Percentiles rank a stretch among this genome's conserved stretches.
Conservation (phyloP, 2,113 vertebrate genomes). For the Tragelaphus buxtoni region DNA sequence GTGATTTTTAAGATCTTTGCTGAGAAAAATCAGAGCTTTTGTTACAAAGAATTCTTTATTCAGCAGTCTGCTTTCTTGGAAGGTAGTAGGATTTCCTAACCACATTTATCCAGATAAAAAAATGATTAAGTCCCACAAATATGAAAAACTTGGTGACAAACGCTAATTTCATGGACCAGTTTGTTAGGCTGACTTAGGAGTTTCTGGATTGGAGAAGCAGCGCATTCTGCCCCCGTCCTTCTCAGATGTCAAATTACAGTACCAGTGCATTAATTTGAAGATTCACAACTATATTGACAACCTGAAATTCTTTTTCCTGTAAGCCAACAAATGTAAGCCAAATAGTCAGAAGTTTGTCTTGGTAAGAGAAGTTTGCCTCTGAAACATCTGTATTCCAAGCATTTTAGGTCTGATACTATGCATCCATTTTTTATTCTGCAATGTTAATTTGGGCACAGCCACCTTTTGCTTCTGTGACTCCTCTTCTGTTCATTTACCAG, state of each 20-base stretch:
- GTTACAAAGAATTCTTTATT: neutral
- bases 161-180: neutral
- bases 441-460: neutral
- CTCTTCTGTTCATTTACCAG: neutral
- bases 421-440: neutral
- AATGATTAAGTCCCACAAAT: neutral
- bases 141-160: neutral
- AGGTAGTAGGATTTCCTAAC: neutral
- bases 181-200: neutral
- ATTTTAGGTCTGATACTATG: neutral
- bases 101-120: neutral
- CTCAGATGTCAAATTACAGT: neutral
- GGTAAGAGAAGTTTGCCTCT: neutral
- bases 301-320: neutral
- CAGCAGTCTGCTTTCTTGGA: neutral
- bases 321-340: neutral
- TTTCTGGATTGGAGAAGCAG: neutral
- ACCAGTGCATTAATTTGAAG: neutral
- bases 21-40: neutral
- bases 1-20: neutral
- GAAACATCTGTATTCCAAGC: neutral
- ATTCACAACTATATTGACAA: neutral
- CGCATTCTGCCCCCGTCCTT: neutral
- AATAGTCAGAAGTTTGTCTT: neutral
- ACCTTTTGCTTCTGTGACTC: neutral